Base-by-base conservation (phyloP, 2,888 invertebrate species). In the Erannis defoliaria region DNA sequence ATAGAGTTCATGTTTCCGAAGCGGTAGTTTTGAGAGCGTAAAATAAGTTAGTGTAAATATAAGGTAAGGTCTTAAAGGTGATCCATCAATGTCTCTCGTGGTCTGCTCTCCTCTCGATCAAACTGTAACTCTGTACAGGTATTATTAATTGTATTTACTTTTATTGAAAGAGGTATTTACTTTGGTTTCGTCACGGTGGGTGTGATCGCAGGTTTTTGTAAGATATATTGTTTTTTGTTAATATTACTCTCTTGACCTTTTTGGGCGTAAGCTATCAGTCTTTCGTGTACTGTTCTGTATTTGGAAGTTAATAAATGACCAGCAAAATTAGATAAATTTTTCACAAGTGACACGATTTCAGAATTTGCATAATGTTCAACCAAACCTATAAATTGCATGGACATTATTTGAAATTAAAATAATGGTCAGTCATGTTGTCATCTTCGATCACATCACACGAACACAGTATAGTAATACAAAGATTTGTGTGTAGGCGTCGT, bases 21-120 rank as follows among this genome's bases (percentile, higher is more conserved):
- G 18, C 38, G 9, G 14, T 8, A n/a, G 5, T 21, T 56, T 23
- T 23, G 26, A 45, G 35, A 9, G 14, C 18, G 42, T 16, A 29
- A 26, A 37, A 29, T 69, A 67, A 64, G 58, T 60, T 68, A 53
- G 73, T 68, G 45, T 55, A 64, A 42, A 62, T 67, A 68, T 65
- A 72, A 71, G 73, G 71, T 70, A 70, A 64, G 71, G 74, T 77
- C 73, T 75, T 72, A 71, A 67, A 48, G 63, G 69, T 72, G 68
- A 81, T 81, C 80, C 67, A 77, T 81, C 80, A 81, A 72, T 67
- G 80, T 81, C 81, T 43, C 16, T 6, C 35, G 71, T 56, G 69
- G 75, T 79, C 73, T 77, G 74, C 74, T 72, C 71, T 61, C 62
- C 73, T 71, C 74, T 81, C 80, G 78, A 81, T 81, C 80, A 80